These are phyloP conservation scores for Fragum whitleyi DNA, from an alignment of 2,888 invertebrate genomes.

Conservation along the genomic window DNA sequence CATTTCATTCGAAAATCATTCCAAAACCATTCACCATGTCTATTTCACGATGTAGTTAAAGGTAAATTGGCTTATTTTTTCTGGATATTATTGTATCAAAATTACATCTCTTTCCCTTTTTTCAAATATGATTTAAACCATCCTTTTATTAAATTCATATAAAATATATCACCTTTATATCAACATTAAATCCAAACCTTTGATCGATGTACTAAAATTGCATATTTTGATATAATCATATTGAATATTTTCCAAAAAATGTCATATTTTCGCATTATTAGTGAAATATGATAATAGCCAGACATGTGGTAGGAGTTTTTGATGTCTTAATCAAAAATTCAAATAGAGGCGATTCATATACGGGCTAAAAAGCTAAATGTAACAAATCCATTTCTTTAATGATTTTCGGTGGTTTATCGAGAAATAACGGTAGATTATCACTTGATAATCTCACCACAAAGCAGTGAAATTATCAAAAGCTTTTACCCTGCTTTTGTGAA, in stretches of 20 bases:
- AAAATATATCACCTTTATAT: conserved; percentile 17
- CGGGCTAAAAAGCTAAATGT: too few relatives aligned
- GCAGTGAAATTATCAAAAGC: too few relatives aligned
- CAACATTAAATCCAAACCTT: conserved; percentile 3
- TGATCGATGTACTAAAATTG: conserved; percentile 9
- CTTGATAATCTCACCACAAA: too few relatives aligned
- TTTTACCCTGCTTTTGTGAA: too few relatives aligned
- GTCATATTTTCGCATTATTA: conserved; percentile 1
- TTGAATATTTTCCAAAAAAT: not conserved
- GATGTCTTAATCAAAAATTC: conserved; percentile 6
- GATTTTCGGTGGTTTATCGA: too few relatives aligned
- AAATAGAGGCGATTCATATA: too few relatives aligned
- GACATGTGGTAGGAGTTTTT: not conserved
- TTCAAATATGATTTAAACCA: conserved; percentile 12
- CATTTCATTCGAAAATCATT: too few relatives aligned
- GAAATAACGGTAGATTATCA: too few relatives aligned
- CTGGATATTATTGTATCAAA: not conserved
- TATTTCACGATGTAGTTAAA: too few relatives aligned
- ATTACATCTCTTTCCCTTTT: not conserved
- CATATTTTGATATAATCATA: conserved; percentile 5
- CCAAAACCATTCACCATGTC: too few relatives aligned
- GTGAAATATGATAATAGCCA: not conserved
- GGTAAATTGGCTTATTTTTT: not conserved
- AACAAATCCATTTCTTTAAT: too few relatives aligned
- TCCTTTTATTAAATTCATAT: conserved; percentile 17